Percentiles rank a stretch among this genome's conserved stretches.
phyloP scores from a whole-genome alignment of 2,113 vertebrate genomes.

The Neofelis nebulosa region DNA sequence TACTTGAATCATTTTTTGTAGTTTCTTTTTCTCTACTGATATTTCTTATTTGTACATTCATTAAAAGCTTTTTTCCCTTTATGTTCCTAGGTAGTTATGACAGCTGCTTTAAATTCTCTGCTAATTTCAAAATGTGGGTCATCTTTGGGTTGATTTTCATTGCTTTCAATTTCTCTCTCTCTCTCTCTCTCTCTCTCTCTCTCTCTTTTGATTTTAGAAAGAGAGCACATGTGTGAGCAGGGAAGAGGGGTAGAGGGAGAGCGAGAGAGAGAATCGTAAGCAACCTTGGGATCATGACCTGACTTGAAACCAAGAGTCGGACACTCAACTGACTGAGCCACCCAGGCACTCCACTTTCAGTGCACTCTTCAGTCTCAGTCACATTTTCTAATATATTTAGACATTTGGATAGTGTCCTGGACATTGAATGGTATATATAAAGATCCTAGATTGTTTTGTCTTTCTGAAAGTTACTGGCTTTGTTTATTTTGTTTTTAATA shows the following conservation, averaged over 20 bases:
- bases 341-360: background rate
- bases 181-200: too few relatives aligned
- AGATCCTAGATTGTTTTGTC: background rate
- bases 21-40: background rate
- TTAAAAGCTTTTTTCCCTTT: background rate
- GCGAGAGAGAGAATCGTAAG: too few relatives aligned
- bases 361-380: background rate
- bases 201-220: too few relatives aligned
- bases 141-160: background rate
- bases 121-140: constrained; percentile 2
- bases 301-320: too few relatives aligned
- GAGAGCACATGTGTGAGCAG: too few relatives aligned
- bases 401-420: background rate
- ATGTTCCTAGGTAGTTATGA: background rate
- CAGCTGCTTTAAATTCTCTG: background rate
- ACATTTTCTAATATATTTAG: constrained; percentile 25
- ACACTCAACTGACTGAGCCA: too few relatives aligned
- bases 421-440: background rate
- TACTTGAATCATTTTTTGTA: background rate
- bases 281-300: too few relatives aligned
- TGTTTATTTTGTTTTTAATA: background rate
- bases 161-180: background rate
- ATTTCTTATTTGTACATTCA: constrained; percentile 27
- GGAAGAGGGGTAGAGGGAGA: too few relatives aligned
- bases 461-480: background rate